Evolutionary conservation across 2,113 vertebrate genomes (phyloP), one percentile per base, ranked within the genome.

Genomic region (Mastomys natalensis): DNA sequence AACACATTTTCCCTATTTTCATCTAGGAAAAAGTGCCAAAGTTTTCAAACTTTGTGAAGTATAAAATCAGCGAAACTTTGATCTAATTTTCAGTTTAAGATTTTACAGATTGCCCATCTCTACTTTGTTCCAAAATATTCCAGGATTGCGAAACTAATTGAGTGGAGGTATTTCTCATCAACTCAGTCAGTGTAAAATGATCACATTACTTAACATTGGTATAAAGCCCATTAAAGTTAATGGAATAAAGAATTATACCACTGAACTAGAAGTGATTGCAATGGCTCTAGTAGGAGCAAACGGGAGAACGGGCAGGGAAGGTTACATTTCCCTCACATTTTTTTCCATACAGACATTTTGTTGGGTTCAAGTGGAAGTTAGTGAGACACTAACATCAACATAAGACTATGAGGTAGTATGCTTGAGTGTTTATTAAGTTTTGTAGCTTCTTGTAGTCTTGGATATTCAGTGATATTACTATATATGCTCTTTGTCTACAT

Each of bases 131-230:
- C 68, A 84, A 97, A 95, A 94, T 95, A 97, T 91, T 97, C 34
- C 58, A 92, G 78, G 58, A 88, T 90, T 80, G 96, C 91, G 78
- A 97, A 96, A 94, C 89, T 97, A 97, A 97, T 95, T 97, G 94
- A 94, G 70, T 97, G 96, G 40, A 97, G 93, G 87, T 86, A 93
- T 92, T 97, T 96, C 94, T 92, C 93, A 95, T 96, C 91, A 97
- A 92, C 74, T 9, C 91, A 96, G 91, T 91, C 93, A 96, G 82
- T 92, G 84, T 97, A 96, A 96, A 95, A 96, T 94, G 90, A 95
- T 94, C 29, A 76, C 89, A 76, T 96, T 97, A 92, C 70, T 97
- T 93, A 94, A 94, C 92, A 89, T 72, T 96, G 91, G 89, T 94
- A 85, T 85, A 96, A 90, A 88, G 60, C 51, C 74, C 96, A 96